Conservation (phyloP, 2,888 invertebrate species). For the Eledone cirrhosa region DNA sequence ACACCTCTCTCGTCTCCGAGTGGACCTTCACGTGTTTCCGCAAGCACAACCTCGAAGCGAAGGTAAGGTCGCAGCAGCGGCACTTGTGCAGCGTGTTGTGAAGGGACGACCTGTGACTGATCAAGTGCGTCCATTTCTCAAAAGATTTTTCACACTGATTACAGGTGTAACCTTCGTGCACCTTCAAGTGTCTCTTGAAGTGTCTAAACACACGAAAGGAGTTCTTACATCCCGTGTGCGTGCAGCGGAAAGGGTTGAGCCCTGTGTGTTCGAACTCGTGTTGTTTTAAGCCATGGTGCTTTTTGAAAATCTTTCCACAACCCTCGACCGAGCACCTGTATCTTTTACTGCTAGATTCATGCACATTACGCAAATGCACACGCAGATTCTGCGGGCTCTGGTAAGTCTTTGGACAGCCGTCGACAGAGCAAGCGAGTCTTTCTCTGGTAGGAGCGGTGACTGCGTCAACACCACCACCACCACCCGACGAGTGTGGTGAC, state of each 20-base stretch:
- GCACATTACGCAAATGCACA: slow-evolving; percentile 41
- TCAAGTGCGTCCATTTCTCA: slow-evolving; percentile 49
- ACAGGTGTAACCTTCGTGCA: slow-evolving; percentile 45
- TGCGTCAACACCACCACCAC: not conserved
- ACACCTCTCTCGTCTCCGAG: slow-evolving; percentile 37
- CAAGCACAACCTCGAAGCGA: slow-evolving; percentile 43
- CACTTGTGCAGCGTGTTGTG: slow-evolving; percentile 41
- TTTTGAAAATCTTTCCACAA: slow-evolving; percentile 51
- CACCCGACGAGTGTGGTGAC: not conserved
- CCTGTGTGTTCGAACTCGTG: slow-evolving; percentile 43
- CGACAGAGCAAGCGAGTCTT: slow-evolving; percentile 38
- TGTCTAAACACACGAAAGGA: slow-evolving; percentile 45
- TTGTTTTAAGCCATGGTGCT: slow-evolving; percentile 51
- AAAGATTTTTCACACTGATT: slow-evolving; percentile 45
- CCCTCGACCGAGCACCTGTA: slow-evolving; percentile 47
- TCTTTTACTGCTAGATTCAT: slow-evolving; percentile 37
- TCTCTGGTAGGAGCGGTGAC: not conserved
- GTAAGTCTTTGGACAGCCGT: slow-evolving; percentile 41
- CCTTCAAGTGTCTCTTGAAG: slow-evolving; percentile 49
- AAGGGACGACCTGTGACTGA: slow-evolving; percentile 43
- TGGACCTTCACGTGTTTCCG: slow-evolving; percentile 46
- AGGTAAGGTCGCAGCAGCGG: slow-evolving; percentile 43
- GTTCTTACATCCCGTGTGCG: slow-evolving; percentile 47
- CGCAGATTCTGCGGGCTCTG: slow-evolving; percentile 38
- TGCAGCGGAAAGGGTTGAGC: slow-evolving; percentile 45